A percentile compares a stretch with the other conserved stretches of the same genome.
phyloP scores from a whole-genome alignment of 2,797 vertebrate genomes.

The Amblyraja radiata region DNA sequence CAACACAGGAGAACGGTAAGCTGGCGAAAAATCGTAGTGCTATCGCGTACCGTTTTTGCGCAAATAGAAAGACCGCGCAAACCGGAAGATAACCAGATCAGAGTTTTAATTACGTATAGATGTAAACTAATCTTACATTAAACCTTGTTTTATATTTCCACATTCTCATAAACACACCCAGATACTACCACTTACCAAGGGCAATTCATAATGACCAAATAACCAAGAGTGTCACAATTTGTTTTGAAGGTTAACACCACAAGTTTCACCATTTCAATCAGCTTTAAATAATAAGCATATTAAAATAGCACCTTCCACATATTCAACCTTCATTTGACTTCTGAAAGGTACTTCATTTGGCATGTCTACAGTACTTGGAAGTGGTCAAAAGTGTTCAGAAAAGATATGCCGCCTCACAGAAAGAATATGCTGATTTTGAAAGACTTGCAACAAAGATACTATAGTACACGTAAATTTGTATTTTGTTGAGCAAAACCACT shows the following conservation, averaged over 20 bases:
- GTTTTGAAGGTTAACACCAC: neutral
- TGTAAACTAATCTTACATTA: too few species aligned
- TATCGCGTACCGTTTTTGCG: too few species aligned
- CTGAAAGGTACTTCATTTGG: neutral
- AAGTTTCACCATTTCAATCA: neutral
- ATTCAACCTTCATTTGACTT: neutral
- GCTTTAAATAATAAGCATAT: neutral
- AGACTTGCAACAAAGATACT: neutral
- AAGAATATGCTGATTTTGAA: neutral
- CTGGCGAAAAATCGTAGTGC: too few species aligned
- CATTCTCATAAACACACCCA: too few species aligned
- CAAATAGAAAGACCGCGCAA: too few species aligned
- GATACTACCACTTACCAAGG: too few species aligned
- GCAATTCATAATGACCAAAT: too few species aligned
- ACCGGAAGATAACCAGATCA: too few species aligned
- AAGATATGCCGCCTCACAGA: neutral
- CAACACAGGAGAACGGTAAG: too few species aligned
- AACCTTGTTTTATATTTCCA: too few species aligned
- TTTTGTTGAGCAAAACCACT: neutral
- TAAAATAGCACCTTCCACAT: neutral
- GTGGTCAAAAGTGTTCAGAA: neutral
- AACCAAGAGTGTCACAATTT: neutral
- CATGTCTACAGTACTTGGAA: neutral
- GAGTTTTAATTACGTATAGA: too few species aligned
- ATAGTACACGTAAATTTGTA: neutral